phyloP scores from a whole-genome alignment of 2,888 invertebrate genomes.

The Pyrocoelia pectoralis region DNA sequence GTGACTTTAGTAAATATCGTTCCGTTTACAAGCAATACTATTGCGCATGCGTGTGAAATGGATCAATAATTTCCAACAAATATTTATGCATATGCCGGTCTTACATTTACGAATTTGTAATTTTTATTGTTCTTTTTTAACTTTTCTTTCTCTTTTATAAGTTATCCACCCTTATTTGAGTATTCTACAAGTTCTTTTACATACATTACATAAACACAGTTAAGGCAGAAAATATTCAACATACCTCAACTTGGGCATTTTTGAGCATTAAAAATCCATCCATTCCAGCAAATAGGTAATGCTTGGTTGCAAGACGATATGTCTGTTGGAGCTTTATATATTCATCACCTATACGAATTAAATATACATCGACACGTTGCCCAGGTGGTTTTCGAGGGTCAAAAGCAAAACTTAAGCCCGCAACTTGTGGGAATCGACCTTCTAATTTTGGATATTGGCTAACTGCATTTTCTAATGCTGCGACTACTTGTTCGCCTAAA shows the following conservation, averaged over 20 bases:
- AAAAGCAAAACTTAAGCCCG: conserved; percentile 80
- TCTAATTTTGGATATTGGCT: conserved; percentile 87
- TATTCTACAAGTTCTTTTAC: too few species aligned
- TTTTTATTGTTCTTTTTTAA: too few species aligned
- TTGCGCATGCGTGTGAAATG: too few species aligned
- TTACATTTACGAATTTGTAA: too few species aligned
- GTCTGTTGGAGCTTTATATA: conserved; percentile 74
- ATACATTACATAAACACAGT: too few species aligned
- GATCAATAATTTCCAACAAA: too few species aligned
- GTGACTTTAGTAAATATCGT: too few species aligned
- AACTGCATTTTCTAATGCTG: conserved; percentile 85
- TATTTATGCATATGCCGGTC: too few species aligned
- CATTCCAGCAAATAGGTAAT: conserved; percentile 80
- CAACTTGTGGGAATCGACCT: conserved; percentile 88
- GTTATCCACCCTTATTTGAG: too few species aligned
- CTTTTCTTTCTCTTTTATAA: too few species aligned
- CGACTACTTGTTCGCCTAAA: conserved; percentile 70
- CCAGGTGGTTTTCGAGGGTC: conserved; percentile 76
- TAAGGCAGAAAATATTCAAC: background rate
- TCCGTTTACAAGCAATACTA: too few species aligned
- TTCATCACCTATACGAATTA: conserved; percentile 86
- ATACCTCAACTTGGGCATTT: conserved; percentile 76
- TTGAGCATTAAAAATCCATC: conserved; percentile 87
- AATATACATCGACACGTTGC: conserved; percentile 71
- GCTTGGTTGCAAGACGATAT: conserved; percentile 84